Conservation (phyloP, 2,797 vertebrate genomes). For the Pseudopleuronectes americanus region DNA sequence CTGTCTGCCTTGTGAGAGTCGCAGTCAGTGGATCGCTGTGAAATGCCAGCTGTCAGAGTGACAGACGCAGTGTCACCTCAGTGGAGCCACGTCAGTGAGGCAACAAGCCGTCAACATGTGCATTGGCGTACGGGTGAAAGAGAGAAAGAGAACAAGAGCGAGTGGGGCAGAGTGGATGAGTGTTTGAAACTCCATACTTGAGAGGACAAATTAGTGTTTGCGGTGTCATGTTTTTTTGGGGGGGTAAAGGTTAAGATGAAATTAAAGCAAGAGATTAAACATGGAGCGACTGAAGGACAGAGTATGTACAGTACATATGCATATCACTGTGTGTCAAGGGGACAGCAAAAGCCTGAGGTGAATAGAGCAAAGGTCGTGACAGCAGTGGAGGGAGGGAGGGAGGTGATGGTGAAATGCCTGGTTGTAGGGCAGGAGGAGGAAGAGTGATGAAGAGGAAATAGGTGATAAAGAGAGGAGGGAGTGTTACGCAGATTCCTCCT, state of each 20-base stretch:
- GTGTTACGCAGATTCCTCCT: background rate
- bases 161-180: constrained; percentile 7
- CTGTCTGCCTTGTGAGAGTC: constrained; percentile 43
- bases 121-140: constrained; percentile 24
- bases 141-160: constrained; percentile 1
- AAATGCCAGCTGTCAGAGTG: constrained; percentile 80
- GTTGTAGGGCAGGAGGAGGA: constrained; percentile 23
- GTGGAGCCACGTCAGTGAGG: constrained; percentile 63
- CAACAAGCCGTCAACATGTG: constrained; percentile 65
- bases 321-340: background rate
- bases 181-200: constrained; percentile 22
- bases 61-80: constrained; percentile 75
- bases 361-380: constrained; percentile 40
- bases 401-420: constrained; percentile 1
- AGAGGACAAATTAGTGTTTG: constrained; percentile 21
- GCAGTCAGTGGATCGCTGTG: constrained; percentile 63
- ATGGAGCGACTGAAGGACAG: background rate
- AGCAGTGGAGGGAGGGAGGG: constrained; percentile 20
- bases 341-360: constrained; percentile 23
- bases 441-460: constrained; percentile 21
- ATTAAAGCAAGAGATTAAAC: constrained; percentile 28
- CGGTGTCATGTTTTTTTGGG: constrained; percentile 8
- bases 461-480: constrained; percentile 25
- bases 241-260: constrained; percentile 1
- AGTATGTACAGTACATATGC: constrained; percentile 6